A percentile compares a stretch with the other conserved stretches of the same genome.
These are phyloP conservation scores for Gasteruption jaculator DNA, from an alignment of 2,888 invertebrate species.

Conservation along the genomic window DNA sequence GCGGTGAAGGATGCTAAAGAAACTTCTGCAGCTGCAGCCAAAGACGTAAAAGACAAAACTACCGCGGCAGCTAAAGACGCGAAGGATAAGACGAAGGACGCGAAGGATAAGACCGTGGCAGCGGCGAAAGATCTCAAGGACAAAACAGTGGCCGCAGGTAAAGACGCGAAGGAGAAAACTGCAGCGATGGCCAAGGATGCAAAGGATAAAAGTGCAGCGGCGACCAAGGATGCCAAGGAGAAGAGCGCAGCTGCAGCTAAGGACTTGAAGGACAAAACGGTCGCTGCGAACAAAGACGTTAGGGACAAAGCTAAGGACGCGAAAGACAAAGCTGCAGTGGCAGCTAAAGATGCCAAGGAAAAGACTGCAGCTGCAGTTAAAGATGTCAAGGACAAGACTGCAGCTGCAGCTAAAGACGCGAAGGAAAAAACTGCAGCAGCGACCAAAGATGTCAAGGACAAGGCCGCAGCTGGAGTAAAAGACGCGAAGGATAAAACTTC, in stretches of 20 bases:
- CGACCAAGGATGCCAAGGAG: not conserved
- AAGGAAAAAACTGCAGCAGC: constrained; percentile 16
- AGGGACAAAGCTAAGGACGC: constrained; percentile 17
- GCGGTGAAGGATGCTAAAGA: constrained; percentile 28
- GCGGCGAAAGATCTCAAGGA: constrained; percentile 22
- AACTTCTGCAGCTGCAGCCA: constrained; percentile 29
- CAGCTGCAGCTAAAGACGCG: constrained; percentile 27
- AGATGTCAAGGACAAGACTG: constrained; percentile 11
- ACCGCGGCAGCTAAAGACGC: constrained; percentile 9
- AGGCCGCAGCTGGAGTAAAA: constrained; percentile 3
- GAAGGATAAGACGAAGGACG: constrained; percentile 20
- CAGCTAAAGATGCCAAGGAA: constrained; percentile 21
- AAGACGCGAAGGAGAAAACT: constrained; percentile 54
- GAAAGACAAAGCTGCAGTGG: constrained; percentile 19
- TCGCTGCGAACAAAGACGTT: constrained; percentile 6
- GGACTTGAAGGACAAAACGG: constrained; percentile 11
- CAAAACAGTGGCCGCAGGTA: constrained; percentile 41
- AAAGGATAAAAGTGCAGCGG: constrained; percentile 12
- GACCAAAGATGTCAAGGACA: constrained; percentile 17
- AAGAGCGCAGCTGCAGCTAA: not conserved
- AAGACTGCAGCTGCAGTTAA: constrained; percentile 9
- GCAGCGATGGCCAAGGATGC: constrained; percentile 44
- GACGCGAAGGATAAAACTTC: constrained; percentile 13
- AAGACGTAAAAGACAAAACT: constrained; percentile 23
- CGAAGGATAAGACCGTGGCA: constrained; percentile 17